These are phyloP conservation scores for Protonibea diacanthus DNA, from an alignment of 2,797 vertebrate species.

Conservation along the genomic window DNA sequence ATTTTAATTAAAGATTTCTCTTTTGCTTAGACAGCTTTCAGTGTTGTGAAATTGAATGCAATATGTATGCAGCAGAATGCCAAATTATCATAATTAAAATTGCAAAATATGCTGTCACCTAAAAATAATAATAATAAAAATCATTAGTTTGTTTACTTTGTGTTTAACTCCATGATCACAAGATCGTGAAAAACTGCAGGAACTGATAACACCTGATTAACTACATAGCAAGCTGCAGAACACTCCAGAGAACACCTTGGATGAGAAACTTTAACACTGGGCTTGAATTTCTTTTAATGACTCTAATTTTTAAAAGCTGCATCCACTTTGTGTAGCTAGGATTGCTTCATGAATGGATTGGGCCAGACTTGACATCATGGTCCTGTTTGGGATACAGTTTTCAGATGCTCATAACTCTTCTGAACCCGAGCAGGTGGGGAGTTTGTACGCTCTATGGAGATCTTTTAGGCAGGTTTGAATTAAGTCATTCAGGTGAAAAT, in stretches of 20 bases:
- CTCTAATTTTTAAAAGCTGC: constrained; percentile 23
- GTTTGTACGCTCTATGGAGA: neutral
- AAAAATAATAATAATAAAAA: neutral
- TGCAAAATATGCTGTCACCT: constrained; percentile 11
- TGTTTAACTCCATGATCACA: constrained; percentile 20
- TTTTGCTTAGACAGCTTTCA: neutral
- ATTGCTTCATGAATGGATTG: constrained; percentile 10
- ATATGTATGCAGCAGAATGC: neutral
- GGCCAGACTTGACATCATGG: neutral
- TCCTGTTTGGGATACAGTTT: constrained; percentile 22
- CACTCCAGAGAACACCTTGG: constrained; percentile 16
- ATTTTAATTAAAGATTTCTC: neutral
- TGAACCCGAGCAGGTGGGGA: constrained; percentile 9
- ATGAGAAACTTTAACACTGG: constrained; percentile 21
- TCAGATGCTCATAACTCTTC: constrained; percentile 15
- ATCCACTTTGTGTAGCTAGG: constrained; percentile 3
- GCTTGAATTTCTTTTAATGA: constrained; percentile 22
- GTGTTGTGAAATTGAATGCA: neutral
- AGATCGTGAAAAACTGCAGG: constrained; percentile 14
- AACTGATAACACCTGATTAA: constrained; percentile 43
- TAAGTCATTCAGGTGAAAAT: constrained; percentile 6
- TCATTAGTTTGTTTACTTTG: constrained; percentile 29
- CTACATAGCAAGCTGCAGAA: constrained; percentile 33
- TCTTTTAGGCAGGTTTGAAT: constrained; percentile 8
- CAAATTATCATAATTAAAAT: constrained; percentile 22